A percentile compares a stretch with the other conserved stretches of the same genome.
Conservation (phyloP, 2,888 invertebrate species). For the Mesorhabditis belari region DNA sequence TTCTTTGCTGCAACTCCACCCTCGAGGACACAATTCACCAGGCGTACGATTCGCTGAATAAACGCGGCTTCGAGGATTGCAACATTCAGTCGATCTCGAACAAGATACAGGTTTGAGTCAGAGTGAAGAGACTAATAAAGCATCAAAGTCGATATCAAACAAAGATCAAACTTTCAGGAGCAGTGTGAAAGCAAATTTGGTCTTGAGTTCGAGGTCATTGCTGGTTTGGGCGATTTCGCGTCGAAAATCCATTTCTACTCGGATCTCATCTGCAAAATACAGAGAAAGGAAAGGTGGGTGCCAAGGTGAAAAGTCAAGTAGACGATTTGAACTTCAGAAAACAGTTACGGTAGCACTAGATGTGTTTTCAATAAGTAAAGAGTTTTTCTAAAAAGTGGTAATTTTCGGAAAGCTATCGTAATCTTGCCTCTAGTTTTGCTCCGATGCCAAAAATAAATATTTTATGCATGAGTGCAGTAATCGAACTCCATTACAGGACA, state of each 20-base stretch:
- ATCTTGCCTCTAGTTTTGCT: too few relatives aligned
- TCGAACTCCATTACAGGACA: too few relatives aligned
- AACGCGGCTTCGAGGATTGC: slow-evolving; percentile 25
- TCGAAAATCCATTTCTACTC: slow-evolving; percentile 41
- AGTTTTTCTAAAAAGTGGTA: too few relatives aligned
- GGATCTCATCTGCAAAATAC: slow-evolving; percentile 38
- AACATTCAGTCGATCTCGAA: slow-evolving; percentile 42
- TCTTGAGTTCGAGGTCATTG: slow-evolving; percentile 42
- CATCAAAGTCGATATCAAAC: neutral
- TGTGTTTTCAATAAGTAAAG: too few relatives aligned
- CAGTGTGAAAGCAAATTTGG: slow-evolving; percentile 27
- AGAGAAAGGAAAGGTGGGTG: slow-evolving; percentile 22
- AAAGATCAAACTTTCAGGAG: slow-evolving; percentile 8
- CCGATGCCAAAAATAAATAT: too few relatives aligned
- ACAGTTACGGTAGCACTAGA: too few relatives aligned
- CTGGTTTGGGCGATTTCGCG: slow-evolving; percentile 42
- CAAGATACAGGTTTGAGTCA: slow-evolving; percentile 18
- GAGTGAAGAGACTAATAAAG: neutral
- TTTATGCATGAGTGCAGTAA: too few relatives aligned
- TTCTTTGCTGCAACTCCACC: slow-evolving; percentile 48
- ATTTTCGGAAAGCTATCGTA: too few relatives aligned
- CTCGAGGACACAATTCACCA: slow-evolving; percentile 44
- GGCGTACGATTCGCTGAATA: slow-evolving; percentile 10
- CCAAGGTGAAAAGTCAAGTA: too few relatives aligned
- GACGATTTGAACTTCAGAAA: too few relatives aligned